Evolutionary conservation across 1,140 invertebrate species (phyloP), one percentile per base, ranked within the genome.

Genomic region (Chironomus striatipennis): DNA sequence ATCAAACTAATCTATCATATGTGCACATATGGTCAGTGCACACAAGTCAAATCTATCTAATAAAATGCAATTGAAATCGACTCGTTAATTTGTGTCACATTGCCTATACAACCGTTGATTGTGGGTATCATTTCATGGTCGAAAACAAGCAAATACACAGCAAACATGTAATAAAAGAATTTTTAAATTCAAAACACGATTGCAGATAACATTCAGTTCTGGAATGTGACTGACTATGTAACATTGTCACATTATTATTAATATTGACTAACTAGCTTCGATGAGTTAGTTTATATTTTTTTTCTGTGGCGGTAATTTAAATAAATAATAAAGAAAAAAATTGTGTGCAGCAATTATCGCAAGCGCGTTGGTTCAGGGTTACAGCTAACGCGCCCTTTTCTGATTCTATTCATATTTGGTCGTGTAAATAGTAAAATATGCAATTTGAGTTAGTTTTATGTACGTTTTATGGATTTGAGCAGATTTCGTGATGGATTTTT

Each of bases 71-170:
- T 34, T 34, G 24, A 34, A 34, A 34, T 34, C 24, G 5, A 34
- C 24, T 34, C 24, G 24, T 34, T 34, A 34, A 34, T 34, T 34
- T 34, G 24, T 34, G 24, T 34, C 24, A 34, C 24, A 34, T 34
- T 34, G 24, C 24, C 24, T 34, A 34, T 57, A n/a, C 47, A 57
- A 15, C n/a, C 47, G 5, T 57, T 15, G 47, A 57, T 10, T 12
- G 65, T 70, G 65, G 65, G 65, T 21, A 18, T n/a, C 65, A 70
- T 21, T 70, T 70, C 65, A 70, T 18, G 65, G 65, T 70, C 65
- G 24, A 34, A 34, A 34, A 5, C 24, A 34, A 5, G 24, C 24
- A 34, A 34, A 34, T 34, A 34, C 24, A 57, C 47, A 57, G 15
- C 12, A 15, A 57, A 57, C 15, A 57, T 57, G 47, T 34, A 57